A percentile compares a stretch with the other conserved stretches of the same genome.
Conservation (phyloP, 2,888 invertebrate species). For the Tetragonisca angustula region DNA sequence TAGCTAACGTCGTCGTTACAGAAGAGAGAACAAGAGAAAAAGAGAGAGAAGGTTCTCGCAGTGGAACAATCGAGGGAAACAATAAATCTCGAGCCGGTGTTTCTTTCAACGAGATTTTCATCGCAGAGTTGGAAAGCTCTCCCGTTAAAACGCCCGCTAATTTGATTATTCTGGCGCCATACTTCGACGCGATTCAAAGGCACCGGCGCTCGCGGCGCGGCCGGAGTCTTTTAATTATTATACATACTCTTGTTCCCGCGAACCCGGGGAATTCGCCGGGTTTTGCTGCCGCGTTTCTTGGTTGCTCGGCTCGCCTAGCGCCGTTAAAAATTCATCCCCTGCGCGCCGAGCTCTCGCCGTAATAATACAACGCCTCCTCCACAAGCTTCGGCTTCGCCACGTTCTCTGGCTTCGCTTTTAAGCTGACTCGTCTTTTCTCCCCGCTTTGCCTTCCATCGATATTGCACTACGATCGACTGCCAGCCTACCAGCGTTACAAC, state of each 20-base stretch:
- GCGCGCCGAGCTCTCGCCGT: slow-evolving; percentile 52
- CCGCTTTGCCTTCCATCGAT: slow-evolving; percentile 52
- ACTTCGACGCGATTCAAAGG: slow-evolving; percentile 38
- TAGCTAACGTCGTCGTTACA: background rate
- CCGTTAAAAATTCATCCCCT: slow-evolving; percentile 79
- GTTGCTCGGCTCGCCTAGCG: slow-evolving; percentile 48
- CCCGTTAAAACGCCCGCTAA: slow-evolving; percentile 25
- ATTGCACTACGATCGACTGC: slow-evolving; percentile 48
- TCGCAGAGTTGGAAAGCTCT: slow-evolving; percentile 10
- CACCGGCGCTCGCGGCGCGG: background rate
- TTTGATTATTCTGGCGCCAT: slow-evolving; percentile 32
- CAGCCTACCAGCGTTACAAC: background rate
- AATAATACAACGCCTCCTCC: slow-evolving; percentile 69
- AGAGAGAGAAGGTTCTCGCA: background rate
- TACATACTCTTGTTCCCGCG: slow-evolving; percentile 46
- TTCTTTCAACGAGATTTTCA: slow-evolving; percentile 32
- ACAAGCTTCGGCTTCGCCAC: background rate
- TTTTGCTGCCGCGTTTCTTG: slow-evolving; percentile 25
- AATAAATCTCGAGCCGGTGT: slow-evolving; percentile 15
- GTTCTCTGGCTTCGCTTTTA: background rate
- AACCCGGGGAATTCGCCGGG: slow-evolving; percentile 38
- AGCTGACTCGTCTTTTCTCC: slow-evolving; percentile 3
- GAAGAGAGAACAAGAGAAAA: background rate
- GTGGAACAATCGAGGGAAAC: slow-evolving; percentile 34
- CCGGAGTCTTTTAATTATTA: slow-evolving; percentile 46